Evolutionary conservation across 1,140 invertebrate species (phyloP), one percentile per base, ranked within the genome.

Genomic region (Drosophila hydei): DNA sequence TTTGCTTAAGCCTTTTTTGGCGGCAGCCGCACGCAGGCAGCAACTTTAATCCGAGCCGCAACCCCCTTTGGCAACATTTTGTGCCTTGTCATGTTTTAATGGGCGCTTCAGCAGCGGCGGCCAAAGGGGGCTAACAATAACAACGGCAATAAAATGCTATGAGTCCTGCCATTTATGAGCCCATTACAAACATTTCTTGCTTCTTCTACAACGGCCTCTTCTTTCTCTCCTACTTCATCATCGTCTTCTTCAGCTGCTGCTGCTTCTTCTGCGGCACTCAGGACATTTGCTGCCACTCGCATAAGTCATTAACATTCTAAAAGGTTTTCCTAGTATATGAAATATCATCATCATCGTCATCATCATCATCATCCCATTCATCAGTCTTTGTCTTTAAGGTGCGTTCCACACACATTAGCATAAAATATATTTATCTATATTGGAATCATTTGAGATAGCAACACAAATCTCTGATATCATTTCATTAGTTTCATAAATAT

Each of bases 401-500:
- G 58, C 42, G 27, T 30, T 30, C 25, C 61, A 63, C 8, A 21
- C 50, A 70, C 36, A 61, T 63, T 55, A 11, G 16, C 58, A 52
- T 33, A 30, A 25, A 11, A 33, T 43, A 42, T 14, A 55, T 55
- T 6, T 54, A 12, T 54, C 19, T 42, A 23, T 56, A 56, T 56
- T 27, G n/a, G 14, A 27, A 16, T 42, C 19, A 40, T 42, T 40
- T 8, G 38, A n/a, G 40, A 12, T 23, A 38, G 7, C 25, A 52
- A 58, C 33, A 47, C 36, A 63, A 79, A 60, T 42, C 78, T 80
- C 60, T 72, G 77, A 85, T 85, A 78, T 85, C 81, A 80, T 87
- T 87, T 85, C 81, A 85, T 85, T 85, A 85, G 81, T 87, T 85
- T 85, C 81, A 85, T 85, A 85, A 85, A 85, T 85, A 85, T 85